Evolutionary conservation across 1,140 invertebrate species (phyloP), one percentile per base, ranked within the genome.

Genomic region (Aphelenchoides fujianensis): DNA sequence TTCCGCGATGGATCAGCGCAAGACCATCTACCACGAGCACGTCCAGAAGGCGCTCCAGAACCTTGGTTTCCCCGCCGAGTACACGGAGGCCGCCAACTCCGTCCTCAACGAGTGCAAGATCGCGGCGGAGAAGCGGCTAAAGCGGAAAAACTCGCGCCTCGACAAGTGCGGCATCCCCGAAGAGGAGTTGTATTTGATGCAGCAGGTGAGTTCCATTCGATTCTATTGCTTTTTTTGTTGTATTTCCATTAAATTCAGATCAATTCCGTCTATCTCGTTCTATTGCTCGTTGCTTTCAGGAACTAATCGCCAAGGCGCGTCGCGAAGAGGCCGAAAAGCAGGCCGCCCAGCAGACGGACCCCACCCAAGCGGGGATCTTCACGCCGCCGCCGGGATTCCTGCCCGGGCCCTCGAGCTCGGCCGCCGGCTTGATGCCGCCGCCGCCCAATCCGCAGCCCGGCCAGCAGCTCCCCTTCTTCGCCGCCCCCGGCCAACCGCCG

Each of bases 131-230:
- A 84, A 84, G 69, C 74, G 80, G 61, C 41, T 82, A 52, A 81
- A 81, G 74, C 74, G 84, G 36, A 85, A 85, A 71, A 84, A 85
- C 61, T 85, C 84, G 19, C 72, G 82, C 27, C 73, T 85, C 23
- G 83, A 85, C 71, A 85, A 84, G 63, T 81, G 84, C 55, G 84
- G 84, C 37, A 85, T 84, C 52, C 81, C 82, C n/a, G 82, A 83
- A 59, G 82, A 84, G 30, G 48, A 83, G 55, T 69, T 83, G 0
- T 84, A 80, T 52, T 59, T 69, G 67, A 80, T 83, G 70, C 82
- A 83, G 48, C 80, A 83, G 54, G 57, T 48, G 16, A 16, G 63
- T 66, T 66, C 5, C 27, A 55, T 5, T 19, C 5, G 16, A 16
- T 7, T 7, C 5, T 5, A 16, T 7, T 19, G 7, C 5, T 35